phyloP scores from a whole-genome alignment of 1,140 invertebrate species.

The Myzus persicae region DNA sequence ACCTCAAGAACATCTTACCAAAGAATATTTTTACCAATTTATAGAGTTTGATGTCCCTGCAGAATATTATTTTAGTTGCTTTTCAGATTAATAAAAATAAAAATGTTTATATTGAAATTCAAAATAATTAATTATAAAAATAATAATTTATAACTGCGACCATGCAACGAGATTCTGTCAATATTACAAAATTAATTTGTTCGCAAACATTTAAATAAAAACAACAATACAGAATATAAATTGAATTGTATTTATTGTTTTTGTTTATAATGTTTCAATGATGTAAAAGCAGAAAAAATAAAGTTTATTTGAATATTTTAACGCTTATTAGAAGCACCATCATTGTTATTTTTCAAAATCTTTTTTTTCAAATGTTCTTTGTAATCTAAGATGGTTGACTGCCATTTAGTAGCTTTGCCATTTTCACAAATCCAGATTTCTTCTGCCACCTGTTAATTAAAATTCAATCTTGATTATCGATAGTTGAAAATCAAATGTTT shows the following conservation, averaged over 20 bases:
- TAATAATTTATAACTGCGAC: not conserved
- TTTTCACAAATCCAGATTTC: slow-evolving; percentile 99
- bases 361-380: slow-evolving; percentile 92
- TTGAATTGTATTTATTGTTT: slow-evolving; percentile 21
- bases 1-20: not conserved
- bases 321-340: slow-evolving; percentile 12
- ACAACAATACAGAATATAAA: not conserved
- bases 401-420: slow-evolving; percentile 94
- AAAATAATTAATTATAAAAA: not conserved
- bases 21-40: not conserved
- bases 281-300: slow-evolving; percentile 32
- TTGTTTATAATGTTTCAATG: slow-evolving; percentile 27
- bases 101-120: not conserved
- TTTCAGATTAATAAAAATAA: not conserved
- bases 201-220: not conserved
- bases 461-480: slow-evolving; percentile 24
- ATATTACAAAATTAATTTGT: not conserved
- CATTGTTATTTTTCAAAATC: slow-evolving; percentile 65
- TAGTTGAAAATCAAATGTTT: not conserved
- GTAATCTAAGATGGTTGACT: slow-evolving; percentile 93
- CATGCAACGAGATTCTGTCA: not conserved
- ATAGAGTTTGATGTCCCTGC: no score
- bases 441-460: slow-evolving; percentile 85
- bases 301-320: not conserved
- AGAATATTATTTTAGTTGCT: not conserved